Conservation (phyloP, 2,888 invertebrate species). For the Megamerina dolium region DNA sequence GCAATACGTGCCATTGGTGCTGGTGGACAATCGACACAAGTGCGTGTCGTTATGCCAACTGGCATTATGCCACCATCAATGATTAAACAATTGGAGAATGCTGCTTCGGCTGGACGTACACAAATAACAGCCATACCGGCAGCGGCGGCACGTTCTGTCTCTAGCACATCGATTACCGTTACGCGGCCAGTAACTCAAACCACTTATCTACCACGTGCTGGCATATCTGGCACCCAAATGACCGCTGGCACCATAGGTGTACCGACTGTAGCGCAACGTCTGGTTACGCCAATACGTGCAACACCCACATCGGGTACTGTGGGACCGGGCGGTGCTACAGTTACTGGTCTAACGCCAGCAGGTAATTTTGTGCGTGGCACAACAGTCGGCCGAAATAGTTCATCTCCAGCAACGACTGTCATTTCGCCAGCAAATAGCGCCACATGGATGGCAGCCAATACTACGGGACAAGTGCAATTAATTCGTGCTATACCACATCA, state of each 20-base stretch:
- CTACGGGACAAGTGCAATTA: conserved; percentile 44
- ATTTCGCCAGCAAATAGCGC: conserved; percentile 44
- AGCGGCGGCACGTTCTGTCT: conserved; percentile 36
- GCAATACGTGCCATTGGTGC: conserved; percentile 39
- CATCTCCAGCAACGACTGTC: conserved; percentile 45
- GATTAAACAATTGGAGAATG: conserved; percentile 52
- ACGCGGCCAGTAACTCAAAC: conserved; percentile 45
- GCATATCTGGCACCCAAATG: conserved; percentile 45
- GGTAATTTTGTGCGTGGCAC: conserved; percentile 44
- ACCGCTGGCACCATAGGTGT: conserved; percentile 29
- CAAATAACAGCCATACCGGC: conserved; percentile 48
- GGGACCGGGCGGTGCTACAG: conserved; percentile 26
- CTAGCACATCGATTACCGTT: conserved; percentile 49
- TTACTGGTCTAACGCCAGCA: conserved; percentile 32
- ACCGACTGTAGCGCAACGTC: conserved; percentile 33
- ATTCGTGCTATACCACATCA: conserved; percentile 46
- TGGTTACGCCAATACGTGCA: conserved; percentile 42
- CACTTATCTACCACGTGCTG: conserved; percentile 44
- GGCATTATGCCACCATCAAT: conserved; percentile 51
- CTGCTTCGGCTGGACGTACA: conserved; percentile 34
- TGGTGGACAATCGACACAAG: conserved; percentile 45
- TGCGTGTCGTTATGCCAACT: conserved; percentile 42
- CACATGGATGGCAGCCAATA: conserved; percentile 45
- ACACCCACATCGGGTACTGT: conserved; percentile 33
- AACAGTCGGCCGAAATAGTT: conserved; percentile 31